A percentile compares a stretch with the other conserved stretches of the same genome.
phyloP scores from a whole-genome alignment of 1,140 invertebrate species.

The Hesperophylax magnus region DNA sequence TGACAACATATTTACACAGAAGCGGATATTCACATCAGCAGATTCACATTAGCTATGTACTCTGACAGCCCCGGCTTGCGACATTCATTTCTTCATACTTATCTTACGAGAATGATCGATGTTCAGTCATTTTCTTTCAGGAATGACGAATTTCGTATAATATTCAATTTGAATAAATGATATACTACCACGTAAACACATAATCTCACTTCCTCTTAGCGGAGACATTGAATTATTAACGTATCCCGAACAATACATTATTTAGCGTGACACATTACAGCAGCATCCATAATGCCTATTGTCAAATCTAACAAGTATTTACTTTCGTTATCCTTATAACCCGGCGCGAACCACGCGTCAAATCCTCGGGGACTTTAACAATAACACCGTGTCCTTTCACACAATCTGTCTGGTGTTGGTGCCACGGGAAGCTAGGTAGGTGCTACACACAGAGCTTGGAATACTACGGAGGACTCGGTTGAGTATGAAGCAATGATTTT shows the following conservation, averaged over 20 bases:
- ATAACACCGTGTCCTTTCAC: slow-evolving; percentile 25
- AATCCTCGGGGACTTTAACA: slow-evolving; percentile 15
- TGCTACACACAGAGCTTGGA: no score
- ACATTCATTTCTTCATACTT: not conserved
- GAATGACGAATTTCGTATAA: not conserved
- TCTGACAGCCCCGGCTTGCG: not conserved
- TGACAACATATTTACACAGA: no score
- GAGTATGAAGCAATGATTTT: no score
- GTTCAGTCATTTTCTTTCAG: not conserved
- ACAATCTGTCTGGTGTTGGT: slow-evolving; percentile 10
- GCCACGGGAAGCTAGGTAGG: no score
- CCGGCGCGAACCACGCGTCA: slow-evolving; percentile 21
- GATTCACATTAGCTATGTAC: no score
- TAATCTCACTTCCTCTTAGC: no score
- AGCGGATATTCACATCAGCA: no score
- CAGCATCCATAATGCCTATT: slow-evolving; percentile 5
- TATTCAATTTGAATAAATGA: not conserved
- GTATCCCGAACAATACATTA: no score
- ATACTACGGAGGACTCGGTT: no score
- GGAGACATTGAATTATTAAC: no score
- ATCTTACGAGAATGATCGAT: not conserved
- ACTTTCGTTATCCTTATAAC: slow-evolving; percentile 28
- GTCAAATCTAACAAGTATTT: slow-evolving; percentile 23
- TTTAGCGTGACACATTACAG: no score
- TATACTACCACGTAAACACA: no score